Evolutionary conservation across 2,113 vertebrate species (phyloP), one percentile per base, ranked within the genome.

Genomic region (Nicator chloris): DNA sequence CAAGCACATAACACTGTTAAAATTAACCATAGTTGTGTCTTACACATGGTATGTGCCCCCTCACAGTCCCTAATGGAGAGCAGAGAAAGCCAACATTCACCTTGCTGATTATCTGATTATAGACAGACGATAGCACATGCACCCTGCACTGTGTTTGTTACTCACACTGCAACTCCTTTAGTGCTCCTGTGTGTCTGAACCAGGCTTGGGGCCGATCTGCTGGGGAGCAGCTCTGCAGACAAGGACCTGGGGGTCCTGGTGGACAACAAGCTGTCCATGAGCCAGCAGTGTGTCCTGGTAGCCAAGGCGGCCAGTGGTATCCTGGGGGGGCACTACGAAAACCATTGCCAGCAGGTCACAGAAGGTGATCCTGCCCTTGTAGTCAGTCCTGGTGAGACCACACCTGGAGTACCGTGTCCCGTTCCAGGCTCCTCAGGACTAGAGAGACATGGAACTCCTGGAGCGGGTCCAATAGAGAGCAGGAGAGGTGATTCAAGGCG

Each of bases 11-110:
- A 4, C 8, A 4, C 31, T 9, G 24, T 17, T 22, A 26, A 18
- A 85, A 49, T 65, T 20, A 61, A 22, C 12, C 1, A 0, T 0
- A 28, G 17, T 2, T 22, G 3, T 1, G 2, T 30, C 23, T 54
- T 6, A 39, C 0, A 22, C 23, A 6, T 0, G 1, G 1, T 5
- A 30, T 4, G 3, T 4, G 9, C 17, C 17, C 30, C 18, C n/a
- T 53, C 31, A n/a, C 1, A 0, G 12, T 13, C 15, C 4, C 21
- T 17, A 3, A 6, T 0, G 9, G 35, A 50, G 61, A 35, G 22
- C 24, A 22, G 26, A 54, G 49, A 26, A 50, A 30, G 10, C 14
- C 1, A 35, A 9, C 45, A 13, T 16, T 63, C 11, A 1, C 7
- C 6, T 9, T 27, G 20, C 13, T 37, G 22, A 49, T 59, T 39